Base-by-base conservation (phyloP, 2,888 invertebrate species). In the Tipula lateralis region DNA sequence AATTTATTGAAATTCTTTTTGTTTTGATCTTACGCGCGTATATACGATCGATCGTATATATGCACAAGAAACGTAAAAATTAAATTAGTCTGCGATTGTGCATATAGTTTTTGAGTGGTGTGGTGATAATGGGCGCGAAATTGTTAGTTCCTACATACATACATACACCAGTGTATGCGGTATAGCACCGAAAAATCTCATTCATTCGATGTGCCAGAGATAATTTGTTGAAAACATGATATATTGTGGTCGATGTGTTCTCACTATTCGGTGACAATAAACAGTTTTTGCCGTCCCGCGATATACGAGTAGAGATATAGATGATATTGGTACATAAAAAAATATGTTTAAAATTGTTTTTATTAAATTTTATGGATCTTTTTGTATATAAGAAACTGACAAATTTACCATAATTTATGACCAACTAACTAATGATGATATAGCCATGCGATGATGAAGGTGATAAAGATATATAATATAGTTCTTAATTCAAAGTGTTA, bases 381-480 rank as follows among this genome's bases (percentile, higher is more conserved):
- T n/a, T 39, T 39, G 13, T 39, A 16, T 44, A 44, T 6, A 44
- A 44, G n/a, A 44, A 16, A 9, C 66, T 66, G 66, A 66, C 66
- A 66, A 66, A 66, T 66, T 66, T 66, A 66, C 24, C 9, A 66
- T 66, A 66, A 66, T 66, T 66, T 66, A 66, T 66, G 66, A 66
- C 24, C 66, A 24, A 66, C 66, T 66, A 66, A 24, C 66, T 66
- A 66, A 66, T 66, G 66, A 66, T 66, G 66, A 66, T 66, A 66
- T 24, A 66, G 66, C 66, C 66, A 24, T 9, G 66, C 66, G 66
- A 66, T 66, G 66, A 66, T 66, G 24, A 66, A 24, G 24, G 2
- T 12, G 66, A 66, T 66, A 66, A 66, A 66, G 66, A 66, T 66
- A 66, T 66, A 66, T 66, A 66, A 24, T 66, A 66, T 66, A 66